Base-by-base conservation (phyloP, 2,888 invertebrate species). In the Neocrepidodera transversa region DNA sequence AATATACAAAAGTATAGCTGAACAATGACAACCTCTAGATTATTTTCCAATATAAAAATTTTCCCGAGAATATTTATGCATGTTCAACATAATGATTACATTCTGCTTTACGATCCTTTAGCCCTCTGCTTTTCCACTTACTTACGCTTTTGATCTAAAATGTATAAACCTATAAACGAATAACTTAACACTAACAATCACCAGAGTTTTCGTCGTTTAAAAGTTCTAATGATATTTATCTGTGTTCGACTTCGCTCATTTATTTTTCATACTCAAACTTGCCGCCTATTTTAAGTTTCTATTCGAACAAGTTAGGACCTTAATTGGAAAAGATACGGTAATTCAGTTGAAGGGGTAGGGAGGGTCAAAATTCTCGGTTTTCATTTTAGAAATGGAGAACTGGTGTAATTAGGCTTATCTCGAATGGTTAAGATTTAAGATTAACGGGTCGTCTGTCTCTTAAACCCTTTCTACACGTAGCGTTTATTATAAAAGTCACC, bases 151-250 rank as follows among this genome's bases (percentile, higher is more conserved):
- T n/a, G n/a, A n/a, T n/a, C n/a, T 13, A 3, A 35, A 35, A 11
- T 13, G 35, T 35, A 35, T 13, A 2, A 17, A 17, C 17, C 6
- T 8, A 14, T 8, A 13, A 35, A 13, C 13, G 50, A 28, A 23
- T 35, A 50, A 51, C 16, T 51, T 51, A 51, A 38, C 40, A 28
- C 11, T 40, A 40, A 51, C 40, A 38, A 51, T 51, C 40, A 51
- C 16, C 11, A 40, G 35, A 32, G 49, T 49, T 49, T 49, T 35
- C 42, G 20, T 42, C 17, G 50, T 28, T 32, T 28, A 32, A 47
- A 55, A 60, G 28, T 48, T 56, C 52, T 45, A 60, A 60, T 60
- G 50, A 51, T 60, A 51, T 60, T 60, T 63, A 60, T 63, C 54
- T 50, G 53, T 40, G 23, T 60, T 55, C 50, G 58, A 60, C 50